Percentiles rank a stretch among this genome's conserved stretches.
phyloP scores from a whole-genome alignment of 2,797 vertebrate species.

The Malacoctenus gilli region DNA sequence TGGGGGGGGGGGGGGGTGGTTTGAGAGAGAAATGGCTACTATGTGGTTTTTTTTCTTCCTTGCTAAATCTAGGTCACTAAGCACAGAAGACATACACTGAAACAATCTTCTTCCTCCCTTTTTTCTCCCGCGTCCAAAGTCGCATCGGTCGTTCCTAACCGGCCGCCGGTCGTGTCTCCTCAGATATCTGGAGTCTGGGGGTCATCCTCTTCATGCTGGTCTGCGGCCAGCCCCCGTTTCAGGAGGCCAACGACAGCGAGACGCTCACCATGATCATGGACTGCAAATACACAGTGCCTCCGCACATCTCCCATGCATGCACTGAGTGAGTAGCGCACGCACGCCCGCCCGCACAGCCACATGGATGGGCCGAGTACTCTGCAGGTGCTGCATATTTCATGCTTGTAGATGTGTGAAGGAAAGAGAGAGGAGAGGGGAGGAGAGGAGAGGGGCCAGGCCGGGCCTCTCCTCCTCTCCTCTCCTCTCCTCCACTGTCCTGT shows the following conservation, averaged over 20 bases:
- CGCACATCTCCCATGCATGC: constrained; percentile 83
- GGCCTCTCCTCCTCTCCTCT: constrained; percentile 30
- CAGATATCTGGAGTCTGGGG: constrained; percentile 92
- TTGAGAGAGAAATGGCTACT: background rate
- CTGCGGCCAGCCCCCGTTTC: constrained; percentile 90
- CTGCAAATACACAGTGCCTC: constrained; percentile 88
- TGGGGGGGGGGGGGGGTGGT: background rate
- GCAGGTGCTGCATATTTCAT: constrained; percentile 81
- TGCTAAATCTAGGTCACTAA: constrained; percentile 60
- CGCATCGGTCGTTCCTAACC: too few species aligned
- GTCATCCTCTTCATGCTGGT: constrained; percentile 94
- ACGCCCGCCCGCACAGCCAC: constrained; percentile 27
- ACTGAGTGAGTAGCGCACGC: constrained; percentile 81
- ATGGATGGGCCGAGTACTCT: constrained; percentile 56
- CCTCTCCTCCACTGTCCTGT: constrained; percentile 49
- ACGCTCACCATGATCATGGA: constrained; percentile 96
- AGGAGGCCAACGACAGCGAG: constrained; percentile 92
- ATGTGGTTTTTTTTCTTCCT: constrained; percentile 17
- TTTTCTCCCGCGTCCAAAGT: too few species aligned
- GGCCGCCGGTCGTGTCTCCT: constrained; percentile 32
- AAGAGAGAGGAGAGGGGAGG: constrained; percentile 37
- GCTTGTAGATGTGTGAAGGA: constrained; percentile 63
- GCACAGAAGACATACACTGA: constrained; percentile 29
- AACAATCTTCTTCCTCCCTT: background rate
- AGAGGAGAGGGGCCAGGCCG: constrained; percentile 35